Base-by-base conservation (phyloP, 2,888 invertebrate genomes). In the Plagodis dolabraria region DNA sequence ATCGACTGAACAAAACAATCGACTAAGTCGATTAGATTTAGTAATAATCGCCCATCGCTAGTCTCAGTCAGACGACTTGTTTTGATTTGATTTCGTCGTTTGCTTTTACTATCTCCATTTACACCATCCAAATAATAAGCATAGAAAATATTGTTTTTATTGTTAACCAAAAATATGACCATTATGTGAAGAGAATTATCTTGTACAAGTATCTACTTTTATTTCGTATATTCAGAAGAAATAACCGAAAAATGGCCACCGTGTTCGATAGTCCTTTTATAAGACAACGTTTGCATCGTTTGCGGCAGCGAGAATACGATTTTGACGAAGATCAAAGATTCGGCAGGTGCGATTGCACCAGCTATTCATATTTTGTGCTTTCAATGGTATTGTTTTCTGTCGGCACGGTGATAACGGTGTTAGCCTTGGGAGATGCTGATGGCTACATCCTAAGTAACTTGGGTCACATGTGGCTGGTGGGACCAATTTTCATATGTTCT, bases 401-500 rank as follows among this genome's bases (percentile, higher is more conserved):
- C 53, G 95, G 95, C 47, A 94, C 94, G 53, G 93, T 94, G 60
- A 94, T 95, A 68, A 95, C 95, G 64, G 94, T 95, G 56, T 82
- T 95, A 59, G 94, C 95, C 48, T 86, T 95, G 69, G 94, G 94
- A 63, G 94, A 94, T 76, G 91, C 93, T 57, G 93, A 94, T 82
- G 94, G 94, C 53, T 93, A 94, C 71, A 92, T 94, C 71, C 92
- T 94, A 69, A 93, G 85, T 69, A 94, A 94, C 84, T 86, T 95
- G 70, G 95, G 95, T 64, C 94, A 95, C 88, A 94, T 95, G 95
- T 95, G 95, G 95, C 91, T 95, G 11, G 94, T 95, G 60, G 95
- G 95, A 60, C 95, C 95, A 53, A 94, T 95, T 77, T 94, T 95
- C 79, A 94, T 95, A 79, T 94, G 95, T 84, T 94, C 94, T 65